Base-by-base conservation (phyloP, 2,113 vertebrate genomes). In the Oceanodroma tethys region DNA sequence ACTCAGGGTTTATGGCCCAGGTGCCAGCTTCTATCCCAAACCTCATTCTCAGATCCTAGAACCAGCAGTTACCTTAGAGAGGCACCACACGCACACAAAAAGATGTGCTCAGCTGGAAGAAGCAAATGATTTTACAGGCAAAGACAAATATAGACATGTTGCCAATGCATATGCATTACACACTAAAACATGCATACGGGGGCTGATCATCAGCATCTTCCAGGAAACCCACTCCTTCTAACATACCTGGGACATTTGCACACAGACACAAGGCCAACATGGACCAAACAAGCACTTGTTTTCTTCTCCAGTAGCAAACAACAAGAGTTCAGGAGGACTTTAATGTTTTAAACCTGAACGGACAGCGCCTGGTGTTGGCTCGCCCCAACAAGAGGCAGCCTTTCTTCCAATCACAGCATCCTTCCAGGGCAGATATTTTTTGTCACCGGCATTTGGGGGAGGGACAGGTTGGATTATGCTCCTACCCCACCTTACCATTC, bases 31-130 rank as follows among this genome's bases (percentile, higher is more conserved):
- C 48, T 62, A 17, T 18, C 78, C 89, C 45, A 74, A 66, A 72
- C 8, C 83, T 29, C 42, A 8, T 1, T 4, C 67, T 38, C 1
- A 23, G 47, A 26, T 15, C 84, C 73, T 81, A 90, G 79, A 75
- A 62, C 36, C 85, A 90, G 79, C 74, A 70, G 71, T 15, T 86
- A 73, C 85, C 85, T 86, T 27, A 7, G 53, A 79, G 48, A 93
- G 56, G 65, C 70, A 72, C 36, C 76, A 19, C 62, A 34, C 50
- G 23, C 1, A 17, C 56, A 42, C 52, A 30, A 29, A 15, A 43
- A 55, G 29, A 89, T 16, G 70, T 30, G 40, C 78, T 65, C 70
- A 45, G 91, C 87, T 90, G 87, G 90, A 93, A 92, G 93, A 97
- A 93, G 76, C 80, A 86, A 96, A 95, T 5, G 6, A 40, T 84